Evolutionary conservation across 2,113 vertebrate genomes (phyloP).

Genomic region (Rhinichthys klamathensis): DNA sequence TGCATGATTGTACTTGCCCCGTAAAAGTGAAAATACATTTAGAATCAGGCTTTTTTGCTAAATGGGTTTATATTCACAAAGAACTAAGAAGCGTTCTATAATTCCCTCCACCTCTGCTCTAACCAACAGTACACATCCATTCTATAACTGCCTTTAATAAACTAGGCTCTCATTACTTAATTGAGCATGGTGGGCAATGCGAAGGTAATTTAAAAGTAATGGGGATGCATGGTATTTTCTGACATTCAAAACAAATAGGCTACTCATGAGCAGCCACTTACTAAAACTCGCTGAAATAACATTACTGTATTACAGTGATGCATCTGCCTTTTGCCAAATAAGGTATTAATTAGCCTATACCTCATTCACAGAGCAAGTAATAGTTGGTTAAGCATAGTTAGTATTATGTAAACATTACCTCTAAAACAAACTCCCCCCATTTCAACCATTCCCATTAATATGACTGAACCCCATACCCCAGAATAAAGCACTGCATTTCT

Average conservation of each 20-base stretch:
- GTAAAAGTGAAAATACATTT: neutral
- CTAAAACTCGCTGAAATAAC: neutral
- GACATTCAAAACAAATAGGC: conserved; percentile 41
- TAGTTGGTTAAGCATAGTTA: neutral
- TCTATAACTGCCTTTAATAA: conserved; percentile 25
- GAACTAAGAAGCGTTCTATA: neutral
- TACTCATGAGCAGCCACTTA: conserved; percentile 9
- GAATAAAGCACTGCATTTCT: neutral
- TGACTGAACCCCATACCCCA: neutral
- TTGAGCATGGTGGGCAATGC: conserved; percentile 4
- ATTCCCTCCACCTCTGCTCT: neutral
- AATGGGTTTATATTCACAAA: neutral
- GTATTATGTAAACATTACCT: conserved; percentile 6
- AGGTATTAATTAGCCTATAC: neutral
- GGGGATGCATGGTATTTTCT: conserved; percentile 17
- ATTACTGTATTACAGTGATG: neutral
- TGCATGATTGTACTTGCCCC: neutral
- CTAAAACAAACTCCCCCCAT: neutral
- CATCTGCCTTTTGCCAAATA: neutral
- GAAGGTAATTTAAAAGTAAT: conserved; percentile 26
- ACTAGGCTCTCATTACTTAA: conserved; percentile 25
- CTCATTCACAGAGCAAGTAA: neutral
- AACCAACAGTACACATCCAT: conserved; percentile 22
- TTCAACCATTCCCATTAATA: neutral
- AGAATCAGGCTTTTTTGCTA: neutral